Evolutionary conservation across 2,888 invertebrate genomes (phyloP).

Genomic region (Drosophila subquinaria): DNA sequence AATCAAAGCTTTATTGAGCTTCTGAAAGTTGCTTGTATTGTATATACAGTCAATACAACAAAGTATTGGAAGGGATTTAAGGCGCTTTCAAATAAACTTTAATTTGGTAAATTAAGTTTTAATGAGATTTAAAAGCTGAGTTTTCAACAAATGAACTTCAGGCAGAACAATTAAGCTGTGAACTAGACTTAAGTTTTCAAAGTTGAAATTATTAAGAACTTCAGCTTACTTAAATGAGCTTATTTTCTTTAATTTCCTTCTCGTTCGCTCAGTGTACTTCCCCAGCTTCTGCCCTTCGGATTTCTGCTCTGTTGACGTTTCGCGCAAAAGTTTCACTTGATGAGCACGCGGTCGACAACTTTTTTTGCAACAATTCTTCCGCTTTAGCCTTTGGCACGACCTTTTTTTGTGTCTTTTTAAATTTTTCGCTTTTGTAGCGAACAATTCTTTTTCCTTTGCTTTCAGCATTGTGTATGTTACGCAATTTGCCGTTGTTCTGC

Average conservation of each 20-base stretch:
- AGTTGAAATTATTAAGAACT: no score
- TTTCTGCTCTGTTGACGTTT: slow-evolving; percentile 12
- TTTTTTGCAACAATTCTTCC: slow-evolving; percentile 58
- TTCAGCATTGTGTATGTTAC: slow-evolving; percentile 57
- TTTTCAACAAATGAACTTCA: neutral
- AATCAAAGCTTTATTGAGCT: neutral
- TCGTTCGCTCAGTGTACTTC: slow-evolving; percentile 2
- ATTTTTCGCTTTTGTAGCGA: slow-evolving; percentile 1
- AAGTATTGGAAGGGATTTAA: neutral
- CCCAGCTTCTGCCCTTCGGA: neutral
- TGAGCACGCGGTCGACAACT: slow-evolving; percentile 44
- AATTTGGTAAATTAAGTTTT: neutral
- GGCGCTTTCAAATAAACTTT: neutral
- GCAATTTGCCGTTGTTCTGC: slow-evolving; percentile 39
- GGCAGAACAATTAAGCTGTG: neutral
- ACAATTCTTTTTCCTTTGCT: slow-evolving; percentile 21
- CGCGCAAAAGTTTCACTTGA: slow-evolving; percentile 63
- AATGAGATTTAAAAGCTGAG: neutral
- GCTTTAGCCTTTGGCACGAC: slow-evolving; percentile 29
- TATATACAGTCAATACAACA: neutral
- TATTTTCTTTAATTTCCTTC: neutral
- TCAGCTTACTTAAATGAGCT: neutral
- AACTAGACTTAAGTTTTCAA: neutral
- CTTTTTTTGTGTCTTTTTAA: slow-evolving; percentile 9
- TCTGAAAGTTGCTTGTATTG: neutral